Base-by-base conservation (phyloP, 2,113 vertebrate species). In the Bucco capensis region DNA sequence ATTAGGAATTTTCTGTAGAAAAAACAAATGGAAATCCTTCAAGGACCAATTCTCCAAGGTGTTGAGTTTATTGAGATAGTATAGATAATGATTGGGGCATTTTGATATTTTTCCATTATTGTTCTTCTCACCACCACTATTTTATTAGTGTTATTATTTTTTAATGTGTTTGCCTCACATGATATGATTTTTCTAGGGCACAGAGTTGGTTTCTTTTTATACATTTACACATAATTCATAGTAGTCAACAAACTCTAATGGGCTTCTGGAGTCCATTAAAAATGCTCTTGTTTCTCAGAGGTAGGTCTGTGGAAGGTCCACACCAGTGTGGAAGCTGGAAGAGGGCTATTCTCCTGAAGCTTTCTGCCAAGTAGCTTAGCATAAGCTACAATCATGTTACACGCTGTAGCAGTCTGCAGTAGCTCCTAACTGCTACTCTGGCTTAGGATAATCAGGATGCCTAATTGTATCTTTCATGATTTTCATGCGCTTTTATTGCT, bases 111-210 rank as follows among this genome's bases (percentile, higher is more conserved):
- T 61, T 33, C 22, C 8, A 1, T 54, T 53, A 6, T 81, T 28
- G 1, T 58, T 75, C 4, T 65, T 60, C 21, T 75, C 16, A 14
- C n/a, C 13, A 18, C 5, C 10, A 18, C 19, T 25, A 3, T 8
- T 71, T 54, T 27, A 14, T 50, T 27, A 49, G 7, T 73, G n/a
- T n/a, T 24, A 1, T 40, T 78, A 50, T 19, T 18, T 82, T 73
- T 22, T 2, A 1, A 60, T 27, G 4, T 31, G 3, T 37, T 89
- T 79, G 19, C 4, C 6, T 88, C 73, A 7, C 21, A 37, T 33
- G 13, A 40, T 19, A 35, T 46, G 0, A 0, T 69, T 90, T 61
- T 61, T 79, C 19, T 54, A 0, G 19, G 28, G 2, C 8, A 28
- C 7, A 5, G 19, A 53, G 27, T 42, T 86, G 9, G 8, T 35